These are phyloP conservation scores for Cheilosia variabilis DNA, from an alignment of 2,888 invertebrate species.

Conservation along the genomic window DNA sequence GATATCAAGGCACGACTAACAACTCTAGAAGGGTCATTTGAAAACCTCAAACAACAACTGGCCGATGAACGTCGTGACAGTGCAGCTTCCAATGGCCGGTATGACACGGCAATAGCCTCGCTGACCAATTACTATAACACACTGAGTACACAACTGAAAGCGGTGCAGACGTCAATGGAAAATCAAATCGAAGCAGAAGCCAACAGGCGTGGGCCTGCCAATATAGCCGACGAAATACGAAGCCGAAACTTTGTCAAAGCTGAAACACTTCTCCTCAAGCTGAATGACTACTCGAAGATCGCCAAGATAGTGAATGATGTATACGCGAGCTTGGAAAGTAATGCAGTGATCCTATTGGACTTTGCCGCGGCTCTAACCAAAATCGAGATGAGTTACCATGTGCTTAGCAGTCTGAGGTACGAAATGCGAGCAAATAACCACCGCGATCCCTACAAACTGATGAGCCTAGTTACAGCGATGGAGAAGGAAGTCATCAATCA, in stretches of 20 bases:
- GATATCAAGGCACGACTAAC: background rate
- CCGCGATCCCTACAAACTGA: slow-evolving; percentile 30
- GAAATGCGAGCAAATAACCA: slow-evolving; percentile 36
- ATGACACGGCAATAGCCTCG: background rate
- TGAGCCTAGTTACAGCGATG: background rate
- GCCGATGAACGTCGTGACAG: background rate
- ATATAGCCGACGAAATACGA: slow-evolving; percentile 22
- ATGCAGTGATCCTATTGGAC: slow-evolving; percentile 3
- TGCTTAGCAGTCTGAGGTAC: slow-evolving; percentile 15
- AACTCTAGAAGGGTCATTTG: background rate
- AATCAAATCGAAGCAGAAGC: background rate
- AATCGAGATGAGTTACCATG: slow-evolving; percentile 3
- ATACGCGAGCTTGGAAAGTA: slow-evolving; percentile 8
- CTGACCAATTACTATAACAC: slow-evolving; percentile 15
- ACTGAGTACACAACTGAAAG: slow-evolving; percentile 1
- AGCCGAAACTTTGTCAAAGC: slow-evolving; percentile 2
- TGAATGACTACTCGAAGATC: background rate
- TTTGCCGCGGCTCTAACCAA: slow-evolving; percentile 5
- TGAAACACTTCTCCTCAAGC: background rate
- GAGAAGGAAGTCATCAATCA: background rate
- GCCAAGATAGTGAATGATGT: slow-evolving; percentile 4
- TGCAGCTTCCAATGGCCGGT: background rate
- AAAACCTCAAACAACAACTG: background rate
- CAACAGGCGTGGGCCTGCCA: background rate
- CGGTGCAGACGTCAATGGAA: slow-evolving; percentile 1